Base-by-base conservation (phyloP, 2,888 invertebrate species). In the Lasioglossum morio region DNA sequence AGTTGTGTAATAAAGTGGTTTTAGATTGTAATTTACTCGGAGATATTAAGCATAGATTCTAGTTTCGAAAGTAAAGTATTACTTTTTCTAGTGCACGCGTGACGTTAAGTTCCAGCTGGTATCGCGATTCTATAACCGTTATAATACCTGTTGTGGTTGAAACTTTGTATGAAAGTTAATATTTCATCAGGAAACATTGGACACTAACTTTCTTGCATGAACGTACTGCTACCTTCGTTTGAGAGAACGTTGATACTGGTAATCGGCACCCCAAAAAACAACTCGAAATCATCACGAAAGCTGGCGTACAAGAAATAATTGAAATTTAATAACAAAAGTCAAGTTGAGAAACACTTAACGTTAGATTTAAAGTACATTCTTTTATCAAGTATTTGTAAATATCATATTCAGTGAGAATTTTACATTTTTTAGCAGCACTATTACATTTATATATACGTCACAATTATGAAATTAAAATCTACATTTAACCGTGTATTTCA, bases 121-220 rank as follows among this genome's bases (percentile, higher is more conserved):
- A 70, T 70, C 70, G 70, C 40, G 70, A 70, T 70, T 70, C 40
- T 40, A 70, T 70, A 40, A 70, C n/a, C 30, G 66, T 66, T 66
- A 66, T 23, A 19, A 66, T 30, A 19, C 19, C 66, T 34, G 34
- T 30, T 34, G 66, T 34, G 30, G 34, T 34, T 8, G 34, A 34
- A 66, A 66, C 66, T 66, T 66, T 34, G 19, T 23, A 34, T 30
- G 34, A 34, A 34, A 34, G 66, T 66, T 34, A 30, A 34, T 66
- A 66, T 66, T 66, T 66, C 34, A 66, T 66, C 7, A 34, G 66
- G 66, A 66, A 19, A 66, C 19, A 66, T 66, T 34, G 34, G 66
- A 34, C 66, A 23, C 19, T 19, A 34, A 34, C 66, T 66, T 66
- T 34, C 23, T 66, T 19, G 8, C 23, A 1, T 66, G 10, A 23